phyloP scores from a whole-genome alignment of 2,113 vertebrate species.

The Oreotrochilus melanogaster region DNA sequence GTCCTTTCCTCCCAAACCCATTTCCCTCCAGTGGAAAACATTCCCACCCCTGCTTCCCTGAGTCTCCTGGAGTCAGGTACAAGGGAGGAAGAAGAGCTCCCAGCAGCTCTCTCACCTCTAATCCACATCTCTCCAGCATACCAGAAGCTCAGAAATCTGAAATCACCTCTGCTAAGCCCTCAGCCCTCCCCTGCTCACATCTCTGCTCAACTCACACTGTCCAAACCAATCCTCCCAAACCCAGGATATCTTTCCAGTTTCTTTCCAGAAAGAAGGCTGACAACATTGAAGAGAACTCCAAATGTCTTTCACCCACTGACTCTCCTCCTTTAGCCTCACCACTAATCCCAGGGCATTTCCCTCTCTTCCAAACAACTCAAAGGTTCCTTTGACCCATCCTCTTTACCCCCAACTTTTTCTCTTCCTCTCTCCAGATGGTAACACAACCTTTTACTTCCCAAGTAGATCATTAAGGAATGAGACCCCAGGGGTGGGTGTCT shows the following conservation, averaged over 20 bases:
- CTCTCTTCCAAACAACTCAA: neutral
- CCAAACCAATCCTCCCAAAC: neutral
- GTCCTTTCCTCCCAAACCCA: neutral
- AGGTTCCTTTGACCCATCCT: neutral
- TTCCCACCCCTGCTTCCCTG: neutral
- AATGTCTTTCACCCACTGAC: neutral
- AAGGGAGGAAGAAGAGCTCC: neutral
- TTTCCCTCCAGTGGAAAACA: neutral
- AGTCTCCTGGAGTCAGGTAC: neutral
- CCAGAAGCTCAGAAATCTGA: neutral
- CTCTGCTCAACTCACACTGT: neutral
- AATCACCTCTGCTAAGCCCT: neutral
- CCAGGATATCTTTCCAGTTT: neutral
- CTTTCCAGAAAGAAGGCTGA: neutral
- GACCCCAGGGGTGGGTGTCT: fast-evolving
- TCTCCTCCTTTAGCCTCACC: neutral
- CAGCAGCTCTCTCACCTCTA: conserved; percentile 3
- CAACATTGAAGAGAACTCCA: neutral
- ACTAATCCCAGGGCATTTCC: neutral
- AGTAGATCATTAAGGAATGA: neutral
- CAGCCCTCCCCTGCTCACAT: neutral
- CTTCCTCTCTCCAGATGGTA: neutral
- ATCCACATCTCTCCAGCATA: neutral
- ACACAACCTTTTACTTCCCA: neutral
- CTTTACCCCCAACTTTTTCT: neutral